A percentile compares a stretch with the other conserved stretches of the same genome.
Evolutionary conservation across 2,888 invertebrate genomes (phyloP).

Genomic region (Apantesis nais): DNA sequence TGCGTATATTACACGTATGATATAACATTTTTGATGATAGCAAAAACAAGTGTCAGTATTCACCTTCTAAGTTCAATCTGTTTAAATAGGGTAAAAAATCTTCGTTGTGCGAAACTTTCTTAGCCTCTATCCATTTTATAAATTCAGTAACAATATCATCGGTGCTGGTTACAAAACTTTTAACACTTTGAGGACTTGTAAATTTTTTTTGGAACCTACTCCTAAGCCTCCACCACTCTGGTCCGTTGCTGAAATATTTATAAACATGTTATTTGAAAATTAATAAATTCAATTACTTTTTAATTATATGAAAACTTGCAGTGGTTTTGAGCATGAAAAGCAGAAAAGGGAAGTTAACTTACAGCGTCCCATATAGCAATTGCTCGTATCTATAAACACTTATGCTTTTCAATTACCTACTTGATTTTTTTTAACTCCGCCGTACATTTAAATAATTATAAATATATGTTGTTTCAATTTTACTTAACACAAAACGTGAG

Average conservation of each 20-base stretch:
- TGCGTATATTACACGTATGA: neutral
- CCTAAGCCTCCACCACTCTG: constrained; percentile 92
- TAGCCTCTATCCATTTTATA: constrained; percentile 74
- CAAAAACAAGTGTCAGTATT: neutral
- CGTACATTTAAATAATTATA: too few species aligned
- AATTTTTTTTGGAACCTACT: constrained; percentile 92
- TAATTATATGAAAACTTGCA: too few species aligned
- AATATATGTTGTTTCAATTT: too few species aligned
- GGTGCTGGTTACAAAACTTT: constrained; percentile 87
- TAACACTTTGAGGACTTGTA: constrained; percentile 89
- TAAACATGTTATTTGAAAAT: neutral
- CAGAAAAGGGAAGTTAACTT: too few species aligned
- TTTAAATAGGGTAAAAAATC: constrained; percentile 90
- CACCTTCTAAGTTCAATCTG: constrained; percentile 92
- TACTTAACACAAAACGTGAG: too few species aligned
- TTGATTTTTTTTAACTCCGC: too few species aligned
- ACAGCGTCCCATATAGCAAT: too few species aligned
- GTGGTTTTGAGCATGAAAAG: too few species aligned
- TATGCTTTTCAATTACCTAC: too few species aligned
- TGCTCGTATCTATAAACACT: too few species aligned
- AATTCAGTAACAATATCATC: constrained; percentile 89
- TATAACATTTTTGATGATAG: too few species aligned
- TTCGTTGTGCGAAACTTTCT: constrained; percentile 56
- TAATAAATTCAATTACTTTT: neutral
- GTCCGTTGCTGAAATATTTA: constrained; percentile 88